These are phyloP conservation scores for Hyposoter dolosus DNA, from an alignment of 2,888 invertebrate genomes.

Conservation along the genomic window DNA sequence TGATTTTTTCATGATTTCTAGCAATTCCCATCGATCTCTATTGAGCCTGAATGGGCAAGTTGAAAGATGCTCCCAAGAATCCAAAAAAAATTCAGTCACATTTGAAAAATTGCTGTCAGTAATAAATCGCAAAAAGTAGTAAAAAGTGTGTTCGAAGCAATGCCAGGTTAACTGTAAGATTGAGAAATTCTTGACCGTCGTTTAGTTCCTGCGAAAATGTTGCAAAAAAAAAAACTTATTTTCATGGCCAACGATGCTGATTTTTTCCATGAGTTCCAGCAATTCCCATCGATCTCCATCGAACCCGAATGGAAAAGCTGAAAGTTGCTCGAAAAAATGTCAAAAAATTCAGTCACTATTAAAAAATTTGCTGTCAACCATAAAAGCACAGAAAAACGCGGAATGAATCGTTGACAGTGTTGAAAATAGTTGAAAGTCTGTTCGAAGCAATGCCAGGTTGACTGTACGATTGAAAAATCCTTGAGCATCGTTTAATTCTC, in stretches of 20 bases:
- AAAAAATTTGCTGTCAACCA: background rate
- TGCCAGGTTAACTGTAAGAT: no score
- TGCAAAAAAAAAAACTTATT: no score
- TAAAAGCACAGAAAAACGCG: no score
- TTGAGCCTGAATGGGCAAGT: background rate
- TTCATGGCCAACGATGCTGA: background rate
- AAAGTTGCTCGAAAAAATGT: background rate
- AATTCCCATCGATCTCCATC: background rate
- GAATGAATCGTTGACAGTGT: background rate
- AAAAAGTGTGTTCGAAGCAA: no score
- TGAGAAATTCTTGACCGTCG: no score
- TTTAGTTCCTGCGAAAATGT: no score
- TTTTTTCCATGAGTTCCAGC: background rate
- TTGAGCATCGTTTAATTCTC: slow-evolving; percentile 11
- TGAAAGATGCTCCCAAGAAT: no score
- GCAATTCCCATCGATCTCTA: background rate
- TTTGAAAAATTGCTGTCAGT: background rate
- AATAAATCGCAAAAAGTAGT: no score
- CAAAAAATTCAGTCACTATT: background rate
- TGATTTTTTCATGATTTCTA: background rate
- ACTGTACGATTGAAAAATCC: slow-evolving; percentile 14
- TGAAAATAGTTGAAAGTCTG: background rate
- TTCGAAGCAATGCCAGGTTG: background rate
- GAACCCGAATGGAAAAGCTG: background rate
- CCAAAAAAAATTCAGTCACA: background rate